Evolutionary conservation across 1,140 invertebrate genomes (phyloP).

Genomic region (Conus ventricosus): DNA sequence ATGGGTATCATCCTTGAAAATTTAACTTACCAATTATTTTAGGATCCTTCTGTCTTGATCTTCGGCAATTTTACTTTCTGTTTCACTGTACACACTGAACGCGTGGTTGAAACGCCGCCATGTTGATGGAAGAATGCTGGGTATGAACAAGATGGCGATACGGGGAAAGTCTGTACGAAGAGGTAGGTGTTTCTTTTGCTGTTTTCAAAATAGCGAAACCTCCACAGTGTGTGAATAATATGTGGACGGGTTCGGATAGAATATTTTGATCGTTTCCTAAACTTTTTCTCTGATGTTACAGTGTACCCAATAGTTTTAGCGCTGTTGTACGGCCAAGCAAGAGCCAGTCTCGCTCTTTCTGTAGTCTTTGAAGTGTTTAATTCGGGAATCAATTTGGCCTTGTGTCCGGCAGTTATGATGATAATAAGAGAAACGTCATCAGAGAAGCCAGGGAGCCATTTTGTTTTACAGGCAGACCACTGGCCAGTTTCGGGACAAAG

Average conservation of each 20-base stretch:
- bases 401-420: constrained; percentile 45
- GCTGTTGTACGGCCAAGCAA: not conserved
- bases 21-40: constrained; percentile 1
- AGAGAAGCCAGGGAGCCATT: constrained; percentile 43
- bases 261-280: not conserved
- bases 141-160: constrained; percentile 48
- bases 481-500: constrained; percentile 24
- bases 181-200: constrained; percentile 42
- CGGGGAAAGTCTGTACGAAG: constrained; percentile 38
- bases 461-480: constrained; percentile 38
- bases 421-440: constrained; percentile 40
- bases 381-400: constrained; percentile 40
- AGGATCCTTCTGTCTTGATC: not conserved
- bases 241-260: not conserved
- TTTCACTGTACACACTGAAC: constrained; percentile 25
- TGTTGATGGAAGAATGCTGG: constrained; percentile 44
- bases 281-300: constrained; percentile 29
- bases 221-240: not conserved
- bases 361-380: constrained; percentile 32
- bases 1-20: not conserved
- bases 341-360: not conserved
- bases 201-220: constrained; percentile 9
- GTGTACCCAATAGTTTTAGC: constrained; percentile 24
- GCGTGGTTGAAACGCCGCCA: constrained; percentile 37
- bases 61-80: constrained; percentile 27